Conservation (phyloP, 2,888 invertebrate genomes). For the Chrysomela aeneicollis region DNA sequence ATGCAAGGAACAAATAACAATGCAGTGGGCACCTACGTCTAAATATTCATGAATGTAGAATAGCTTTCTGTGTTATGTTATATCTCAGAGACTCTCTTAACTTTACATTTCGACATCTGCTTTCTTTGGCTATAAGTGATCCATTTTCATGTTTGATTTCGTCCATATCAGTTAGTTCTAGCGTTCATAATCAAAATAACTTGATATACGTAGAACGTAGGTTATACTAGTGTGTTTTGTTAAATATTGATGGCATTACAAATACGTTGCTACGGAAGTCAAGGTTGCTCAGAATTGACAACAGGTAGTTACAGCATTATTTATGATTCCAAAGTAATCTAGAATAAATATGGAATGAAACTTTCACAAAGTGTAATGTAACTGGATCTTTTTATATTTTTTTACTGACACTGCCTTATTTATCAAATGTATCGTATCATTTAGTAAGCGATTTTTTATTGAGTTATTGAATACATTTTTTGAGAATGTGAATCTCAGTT, state of each 20-base stretch:
- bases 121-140: conserved; percentile 39
- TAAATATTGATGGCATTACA: conserved; percentile 17
- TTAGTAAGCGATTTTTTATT: conserved; percentile 7
- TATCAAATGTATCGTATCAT: conserved; percentile 37
- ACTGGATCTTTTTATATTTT: conserved; percentile 38
- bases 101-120: conserved; percentile 35
- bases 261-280: background rate
- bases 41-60: conserved; percentile 53
- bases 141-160: conserved; percentile 42
- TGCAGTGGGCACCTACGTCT: conserved; percentile 73
- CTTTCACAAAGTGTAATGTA: conserved; percentile 6
- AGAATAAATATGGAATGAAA: conserved; percentile 20
- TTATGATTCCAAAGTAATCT: too few species aligned
- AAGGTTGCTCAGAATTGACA: conserved; percentile 16
- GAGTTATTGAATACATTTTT: background rate
- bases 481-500: background rate
- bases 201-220: conserved; percentile 34
- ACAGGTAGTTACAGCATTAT: too few species aligned
- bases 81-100: conserved; percentile 37
- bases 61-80: conserved; percentile 45
- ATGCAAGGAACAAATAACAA: conserved; percentile 59
- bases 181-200: conserved; percentile 40
- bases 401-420: conserved; percentile 50
- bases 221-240: conserved; percentile 28
- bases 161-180: conserved; percentile 49